Conservation (phyloP, 2,888 invertebrate genomes). For the Eulithis prunata region DNA sequence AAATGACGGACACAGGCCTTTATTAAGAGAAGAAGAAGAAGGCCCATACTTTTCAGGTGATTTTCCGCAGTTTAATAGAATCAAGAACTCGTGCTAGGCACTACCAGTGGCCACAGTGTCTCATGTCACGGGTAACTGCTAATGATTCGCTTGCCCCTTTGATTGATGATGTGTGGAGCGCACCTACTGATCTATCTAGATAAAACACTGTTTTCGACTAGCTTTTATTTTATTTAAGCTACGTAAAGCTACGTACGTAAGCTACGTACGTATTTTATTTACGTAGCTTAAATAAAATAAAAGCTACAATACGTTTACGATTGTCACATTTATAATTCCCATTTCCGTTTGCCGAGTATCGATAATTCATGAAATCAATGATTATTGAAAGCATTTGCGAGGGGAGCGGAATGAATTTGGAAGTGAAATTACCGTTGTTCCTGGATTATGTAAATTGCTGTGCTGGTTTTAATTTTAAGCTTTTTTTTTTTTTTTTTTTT, state of each 20-base stretch:
- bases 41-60: no score
- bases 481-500: background rate
- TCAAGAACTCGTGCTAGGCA: constrained; percentile 2
- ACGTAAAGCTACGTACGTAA: no score
- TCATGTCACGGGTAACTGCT: constrained; percentile 3
- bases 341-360: constrained; percentile 16
- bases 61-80: background rate
- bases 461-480: background rate
- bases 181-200: background rate
- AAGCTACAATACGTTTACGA: background rate
- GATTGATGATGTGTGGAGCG: constrained; percentile 10
- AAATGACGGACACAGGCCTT: no score
- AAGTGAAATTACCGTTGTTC: constrained; percentile 9
- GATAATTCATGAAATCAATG: constrained; percentile 25
- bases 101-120: background rate
- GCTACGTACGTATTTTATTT: no score
- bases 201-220: no score
- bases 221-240: no score
- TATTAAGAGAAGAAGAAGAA: no score
- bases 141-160: constrained; percentile 11
- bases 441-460: background rate
- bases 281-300: no score
- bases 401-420: constrained; percentile 11
- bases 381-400: constrained; percentile 18
- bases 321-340: constrained; percentile 6